Conservation (phyloP, 1,140 invertebrate species). For the Drosophila takahashii region DNA sequence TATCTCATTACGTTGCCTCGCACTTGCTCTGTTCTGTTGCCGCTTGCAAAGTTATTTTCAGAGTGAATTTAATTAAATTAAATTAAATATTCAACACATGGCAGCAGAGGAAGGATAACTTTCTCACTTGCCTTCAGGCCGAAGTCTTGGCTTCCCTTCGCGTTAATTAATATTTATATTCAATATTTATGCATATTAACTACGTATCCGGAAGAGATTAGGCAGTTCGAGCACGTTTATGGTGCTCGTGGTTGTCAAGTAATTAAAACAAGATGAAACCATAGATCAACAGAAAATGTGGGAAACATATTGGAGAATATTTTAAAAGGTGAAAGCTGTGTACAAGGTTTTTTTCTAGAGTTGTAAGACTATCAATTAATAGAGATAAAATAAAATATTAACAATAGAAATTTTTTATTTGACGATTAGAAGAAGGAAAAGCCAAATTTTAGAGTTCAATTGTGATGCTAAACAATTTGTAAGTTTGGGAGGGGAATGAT, state of each 20-base stretch:
- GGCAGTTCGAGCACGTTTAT: slow-evolving; percentile 58
- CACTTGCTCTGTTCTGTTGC: slow-evolving; percentile 44
- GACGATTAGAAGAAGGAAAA: too few relatives aligned
- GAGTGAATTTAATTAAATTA: slow-evolving; percentile 80
- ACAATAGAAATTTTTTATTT: too few relatives aligned
- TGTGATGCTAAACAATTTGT: too few relatives aligned
- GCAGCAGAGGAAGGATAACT: slow-evolving; percentile 37
- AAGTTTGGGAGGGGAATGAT: too few relatives aligned
- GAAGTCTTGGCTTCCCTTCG: slow-evolving; percentile 2
- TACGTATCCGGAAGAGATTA: slow-evolving; percentile 19
- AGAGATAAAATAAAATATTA: too few relatives aligned
- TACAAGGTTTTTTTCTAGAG: too few relatives aligned
- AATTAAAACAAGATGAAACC: slow-evolving; percentile 17
- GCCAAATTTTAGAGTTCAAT: too few relatives aligned
- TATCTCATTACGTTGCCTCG: slow-evolving; percentile 66
- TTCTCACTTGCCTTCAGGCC: slow-evolving; percentile 7
- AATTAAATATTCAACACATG: slow-evolving; percentile 80
- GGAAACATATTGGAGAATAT: neutral
- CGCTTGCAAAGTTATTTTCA: slow-evolving; percentile 76
- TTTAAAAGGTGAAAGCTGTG: neutral
- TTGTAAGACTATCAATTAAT: too few relatives aligned
- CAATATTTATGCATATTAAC: slow-evolving; percentile 48
- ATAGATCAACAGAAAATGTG: neutral
- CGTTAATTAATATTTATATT: slow-evolving; percentile 62
- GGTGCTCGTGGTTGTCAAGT: slow-evolving; percentile 6